Percentiles rank a stretch among this genome's conserved stretches.
Evolutionary conservation across 2,797 vertebrate genomes (phyloP).

Genomic region (Clamator glandarius): DNA sequence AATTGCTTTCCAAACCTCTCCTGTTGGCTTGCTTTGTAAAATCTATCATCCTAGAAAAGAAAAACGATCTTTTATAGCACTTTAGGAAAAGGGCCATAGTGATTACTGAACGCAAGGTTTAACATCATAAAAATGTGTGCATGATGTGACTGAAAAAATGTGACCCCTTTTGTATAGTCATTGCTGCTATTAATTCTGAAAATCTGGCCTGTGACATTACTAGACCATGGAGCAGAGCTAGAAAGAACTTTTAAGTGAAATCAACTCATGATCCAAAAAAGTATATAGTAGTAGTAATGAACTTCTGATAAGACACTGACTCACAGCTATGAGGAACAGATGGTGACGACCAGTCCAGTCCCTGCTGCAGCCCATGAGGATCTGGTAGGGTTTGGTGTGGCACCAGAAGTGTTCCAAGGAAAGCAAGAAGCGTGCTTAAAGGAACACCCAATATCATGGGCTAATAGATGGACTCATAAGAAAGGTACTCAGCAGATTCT

Average conservation of each 20-base stretch:
- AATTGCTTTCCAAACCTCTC: neutral
- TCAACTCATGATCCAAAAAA: neutral
- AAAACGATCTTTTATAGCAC: neutral
- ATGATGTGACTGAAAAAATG: neutral
- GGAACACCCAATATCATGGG: neutral
- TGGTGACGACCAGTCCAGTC: neutral
- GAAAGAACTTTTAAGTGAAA: neutral
- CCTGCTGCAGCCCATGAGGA: neutral
- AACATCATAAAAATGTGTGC: neutral
- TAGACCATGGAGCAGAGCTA: neutral
- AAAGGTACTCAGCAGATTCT: neutral
- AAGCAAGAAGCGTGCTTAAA: neutral
- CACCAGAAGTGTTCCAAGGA: neutral
- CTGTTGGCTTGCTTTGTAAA: neutral
- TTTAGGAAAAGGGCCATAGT: neutral
- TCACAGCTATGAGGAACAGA: neutral
- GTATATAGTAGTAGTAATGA: neutral
- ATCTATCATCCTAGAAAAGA: neutral
- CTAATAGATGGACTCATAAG: neutral
- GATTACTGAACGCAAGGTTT: neutral
- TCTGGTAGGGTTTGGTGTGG: constrained; percentile 1
- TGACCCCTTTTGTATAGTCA: neutral
- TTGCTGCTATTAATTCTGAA: constrained; percentile 5
- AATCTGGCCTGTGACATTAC: neutral
- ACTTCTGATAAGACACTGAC: neutral